These are phyloP conservation scores for Phallusia fumigata DNA, from an alignment of 23 tunicate species.

Conservation along the genomic window DNA sequence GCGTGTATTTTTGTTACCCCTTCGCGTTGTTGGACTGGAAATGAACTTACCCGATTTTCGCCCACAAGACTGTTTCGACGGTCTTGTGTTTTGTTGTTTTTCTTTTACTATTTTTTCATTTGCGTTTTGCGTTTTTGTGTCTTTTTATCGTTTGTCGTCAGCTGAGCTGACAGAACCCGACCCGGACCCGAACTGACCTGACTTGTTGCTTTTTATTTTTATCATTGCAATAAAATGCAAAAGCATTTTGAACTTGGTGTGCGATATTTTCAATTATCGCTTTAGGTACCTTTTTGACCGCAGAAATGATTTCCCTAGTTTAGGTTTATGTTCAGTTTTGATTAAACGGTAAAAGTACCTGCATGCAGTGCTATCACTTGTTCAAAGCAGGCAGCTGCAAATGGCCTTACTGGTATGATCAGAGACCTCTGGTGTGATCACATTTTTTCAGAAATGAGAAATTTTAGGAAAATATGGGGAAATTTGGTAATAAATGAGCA, in stretches of 20 bases:
- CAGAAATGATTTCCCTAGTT: too few species aligned
- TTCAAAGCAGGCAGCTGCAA: too few species aligned
- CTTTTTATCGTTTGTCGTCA: neutral
- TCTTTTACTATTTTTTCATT: neutral
- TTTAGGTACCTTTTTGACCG: too few species aligned
- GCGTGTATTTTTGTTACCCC: neutral
- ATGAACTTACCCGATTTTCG: neutral
- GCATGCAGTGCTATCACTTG: too few species aligned
- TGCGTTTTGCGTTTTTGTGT: neutral
- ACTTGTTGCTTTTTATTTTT: neutral
- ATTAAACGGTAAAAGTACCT: too few species aligned
- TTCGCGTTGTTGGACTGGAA: neutral
- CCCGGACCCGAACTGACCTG: neutral
- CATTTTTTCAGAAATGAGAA: too few species aligned
- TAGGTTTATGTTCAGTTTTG: too few species aligned
- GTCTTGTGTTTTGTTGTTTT: neutral
- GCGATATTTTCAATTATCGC: too few species aligned
- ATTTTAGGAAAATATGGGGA: too few species aligned
- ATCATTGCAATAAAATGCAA: constrained; percentile 9
- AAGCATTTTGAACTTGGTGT: neutral
- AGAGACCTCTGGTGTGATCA: too few species aligned
- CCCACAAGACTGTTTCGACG: constrained; percentile 7
- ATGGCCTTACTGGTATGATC: too few species aligned
- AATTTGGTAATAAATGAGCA: too few species aligned
- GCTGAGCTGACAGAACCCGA: neutral